phyloP scores from a whole-genome alignment of 2,797 vertebrate genomes.

The Rallus crepitans region DNA sequence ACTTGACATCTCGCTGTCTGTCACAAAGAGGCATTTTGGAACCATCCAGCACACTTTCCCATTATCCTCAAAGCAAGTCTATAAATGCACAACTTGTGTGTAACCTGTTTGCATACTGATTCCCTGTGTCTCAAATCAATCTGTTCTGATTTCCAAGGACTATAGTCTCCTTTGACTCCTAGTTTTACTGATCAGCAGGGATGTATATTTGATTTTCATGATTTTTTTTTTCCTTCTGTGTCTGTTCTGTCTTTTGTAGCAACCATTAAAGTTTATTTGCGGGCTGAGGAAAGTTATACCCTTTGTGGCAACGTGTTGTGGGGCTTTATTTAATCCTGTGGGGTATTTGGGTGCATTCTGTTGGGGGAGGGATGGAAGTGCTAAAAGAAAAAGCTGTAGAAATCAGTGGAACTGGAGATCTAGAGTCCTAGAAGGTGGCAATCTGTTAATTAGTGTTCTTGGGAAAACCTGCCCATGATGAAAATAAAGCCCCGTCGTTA shows the following conservation, averaged over 20 bases:
- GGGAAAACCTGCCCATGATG: conserved; percentile 67
- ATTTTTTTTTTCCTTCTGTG: neutral
- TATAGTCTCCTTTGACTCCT: neutral
- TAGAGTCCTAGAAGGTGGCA: conserved; percentile 63
- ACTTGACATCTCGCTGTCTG: neutral
- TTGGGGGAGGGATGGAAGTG: neutral
- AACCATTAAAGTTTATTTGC: conserved; percentile 21
- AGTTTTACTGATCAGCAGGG: neutral
- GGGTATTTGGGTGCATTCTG: conserved; percentile 57
- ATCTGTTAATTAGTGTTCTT: conserved; percentile 77
- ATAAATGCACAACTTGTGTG: neutral
- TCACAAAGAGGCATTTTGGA: conserved; percentile 20
- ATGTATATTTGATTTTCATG: neutral
- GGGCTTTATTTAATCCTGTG: conserved; percentile 55
- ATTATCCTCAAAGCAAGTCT: neutral
- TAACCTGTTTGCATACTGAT: conserved; percentile 21
- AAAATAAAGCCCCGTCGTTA: conserved; percentile 70
- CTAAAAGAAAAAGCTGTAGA: conserved; percentile 40
- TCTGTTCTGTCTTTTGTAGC: conserved; percentile 2
- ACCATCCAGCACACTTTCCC: neutral
- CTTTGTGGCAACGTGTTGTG: conserved; percentile 2
- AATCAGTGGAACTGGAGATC: conserved; percentile 48
- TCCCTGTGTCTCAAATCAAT: neutral
- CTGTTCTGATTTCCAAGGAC: neutral
- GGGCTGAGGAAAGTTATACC: conserved; percentile 22